A percentile compares a stretch with the other conserved stretches of the same genome.
Conservation (phyloP, 2,797 vertebrate genomes). For the Premnoplex brunnescens region DNA sequence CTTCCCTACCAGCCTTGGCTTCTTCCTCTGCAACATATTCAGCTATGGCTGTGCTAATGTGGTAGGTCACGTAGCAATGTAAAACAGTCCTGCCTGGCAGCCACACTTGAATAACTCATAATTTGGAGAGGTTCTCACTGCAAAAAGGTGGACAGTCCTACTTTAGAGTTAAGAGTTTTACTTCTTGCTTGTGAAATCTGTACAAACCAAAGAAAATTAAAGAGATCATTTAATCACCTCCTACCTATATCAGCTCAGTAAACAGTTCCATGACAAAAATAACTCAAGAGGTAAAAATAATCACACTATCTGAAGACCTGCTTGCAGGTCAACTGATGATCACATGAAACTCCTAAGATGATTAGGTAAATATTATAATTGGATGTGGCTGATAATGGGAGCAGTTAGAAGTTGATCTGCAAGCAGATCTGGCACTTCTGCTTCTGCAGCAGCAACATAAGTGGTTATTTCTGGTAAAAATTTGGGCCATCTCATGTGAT, state of each 20-base stretch:
- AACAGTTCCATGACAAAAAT: neutral
- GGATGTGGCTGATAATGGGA: neutral
- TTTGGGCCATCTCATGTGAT: neutral
- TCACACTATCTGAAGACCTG: neutral
- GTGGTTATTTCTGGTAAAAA: neutral
- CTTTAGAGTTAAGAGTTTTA: neutral
- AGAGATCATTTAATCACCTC: neutral
- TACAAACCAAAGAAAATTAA: neutral
- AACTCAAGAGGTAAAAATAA: neutral
- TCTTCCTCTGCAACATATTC: neutral
- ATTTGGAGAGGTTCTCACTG: neutral
- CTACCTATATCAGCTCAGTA: neutral
- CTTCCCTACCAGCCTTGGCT: neutral
- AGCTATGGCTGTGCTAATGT: neutral
- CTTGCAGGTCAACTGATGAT: neutral
- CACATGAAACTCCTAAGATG: neutral
- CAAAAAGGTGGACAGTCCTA: neutral
- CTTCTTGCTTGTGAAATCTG: neutral
- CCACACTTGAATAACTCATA: neutral
- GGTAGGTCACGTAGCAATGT: neutral
- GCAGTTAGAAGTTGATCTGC: neutral
- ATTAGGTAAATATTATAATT: neutral
- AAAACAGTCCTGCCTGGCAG: neutral
- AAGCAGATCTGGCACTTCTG: neutral
- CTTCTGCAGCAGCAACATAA: neutral